Percentiles rank a stretch among this genome's conserved stretches.
Conservation (phyloP, 92 coral and sea anemone genomes). For the Epizoanthus rinbou region DNA sequence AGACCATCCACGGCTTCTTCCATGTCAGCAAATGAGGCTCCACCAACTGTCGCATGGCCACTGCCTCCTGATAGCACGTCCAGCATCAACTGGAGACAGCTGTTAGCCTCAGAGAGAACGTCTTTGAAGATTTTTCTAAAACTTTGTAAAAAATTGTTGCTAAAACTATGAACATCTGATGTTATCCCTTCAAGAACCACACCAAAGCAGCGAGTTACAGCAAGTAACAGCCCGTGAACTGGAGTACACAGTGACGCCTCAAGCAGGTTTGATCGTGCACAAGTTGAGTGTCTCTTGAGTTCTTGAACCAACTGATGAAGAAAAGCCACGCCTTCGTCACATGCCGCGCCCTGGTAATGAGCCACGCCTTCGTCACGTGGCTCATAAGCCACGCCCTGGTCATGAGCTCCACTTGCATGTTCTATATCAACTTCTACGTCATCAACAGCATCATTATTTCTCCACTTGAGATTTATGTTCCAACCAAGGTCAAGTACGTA, state of each 20-base stretch:
- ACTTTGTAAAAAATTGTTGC: conserved; percentile 19
- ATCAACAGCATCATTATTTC: not conserved
- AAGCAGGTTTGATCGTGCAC: conserved; percentile 52
- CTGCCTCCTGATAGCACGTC: conserved; percentile 54
- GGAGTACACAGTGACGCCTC: conserved; percentile 54
- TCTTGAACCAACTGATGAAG: conserved; percentile 58
- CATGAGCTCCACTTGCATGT: not conserved
- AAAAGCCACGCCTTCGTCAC: conserved; percentile 41
- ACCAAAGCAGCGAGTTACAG: conserved; percentile 45
- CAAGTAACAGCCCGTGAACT: conserved; percentile 57
- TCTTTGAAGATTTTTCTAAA: conserved; percentile 36
- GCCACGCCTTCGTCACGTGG: not conserved
- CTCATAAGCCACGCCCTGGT: not conserved
- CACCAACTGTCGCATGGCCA: conserved; percentile 59
- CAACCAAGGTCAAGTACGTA: conserved; percentile 37
- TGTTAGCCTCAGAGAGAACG: conserved; percentile 46
- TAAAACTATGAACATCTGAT: conserved; percentile 8
- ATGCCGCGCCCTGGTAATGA: not conserved
- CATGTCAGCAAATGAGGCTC: conserved; percentile 78
- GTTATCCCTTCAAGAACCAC: conserved; percentile 13
- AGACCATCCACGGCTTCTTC: conserved; percentile 73
- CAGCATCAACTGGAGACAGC: conserved; percentile 52
- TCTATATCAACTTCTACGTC: not conserved
- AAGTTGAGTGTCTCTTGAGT: conserved; percentile 49
- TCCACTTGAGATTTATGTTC: conserved; percentile 16